Conservation (phyloP, 2,113 vertebrate genomes). For the Caloenas nicobarica region DNA sequence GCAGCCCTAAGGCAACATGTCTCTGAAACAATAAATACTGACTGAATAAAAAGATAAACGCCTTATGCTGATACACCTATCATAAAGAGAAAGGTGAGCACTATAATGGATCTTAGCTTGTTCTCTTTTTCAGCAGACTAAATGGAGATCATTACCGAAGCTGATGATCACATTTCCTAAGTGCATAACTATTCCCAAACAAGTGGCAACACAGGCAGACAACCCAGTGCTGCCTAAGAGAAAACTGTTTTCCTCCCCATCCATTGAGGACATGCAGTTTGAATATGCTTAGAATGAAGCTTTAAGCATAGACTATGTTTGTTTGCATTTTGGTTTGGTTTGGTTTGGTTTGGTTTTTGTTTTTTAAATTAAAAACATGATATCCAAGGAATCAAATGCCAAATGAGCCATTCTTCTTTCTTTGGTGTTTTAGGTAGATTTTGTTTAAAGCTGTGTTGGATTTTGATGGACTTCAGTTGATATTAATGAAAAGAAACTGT, state of each 20-base stretch:
- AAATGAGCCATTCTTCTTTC: neutral
- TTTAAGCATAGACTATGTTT: neutral
- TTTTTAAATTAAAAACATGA: conserved; percentile 26
- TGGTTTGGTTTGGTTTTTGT: neutral
- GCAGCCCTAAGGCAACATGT: neutral
- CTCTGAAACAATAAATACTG: neutral
- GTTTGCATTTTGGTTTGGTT: too few species aligned
- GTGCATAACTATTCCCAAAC: neutral
- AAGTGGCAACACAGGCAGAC: neutral
- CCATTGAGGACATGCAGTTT: neutral
- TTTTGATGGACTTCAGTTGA: neutral
- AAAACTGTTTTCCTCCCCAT: neutral
- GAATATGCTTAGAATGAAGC: neutral
- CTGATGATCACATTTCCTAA: neutral
- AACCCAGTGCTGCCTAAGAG: neutral
- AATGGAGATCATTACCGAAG: neutral
- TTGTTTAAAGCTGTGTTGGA: neutral
- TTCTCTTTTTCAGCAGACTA: neutral
- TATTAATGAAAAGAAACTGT: neutral
- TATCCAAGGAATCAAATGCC: neutral
- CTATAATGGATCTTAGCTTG: neutral
- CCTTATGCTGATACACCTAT: neutral
- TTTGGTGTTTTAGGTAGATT: neutral
- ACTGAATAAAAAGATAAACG: neutral
- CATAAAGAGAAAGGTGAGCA: neutral